A percentile compares a stretch with the other conserved stretches of the same genome.
These are phyloP conservation scores for Ochotona princeps DNA, from an alignment of 2,113 vertebrate genomes.

Conservation along the genomic window DNA sequence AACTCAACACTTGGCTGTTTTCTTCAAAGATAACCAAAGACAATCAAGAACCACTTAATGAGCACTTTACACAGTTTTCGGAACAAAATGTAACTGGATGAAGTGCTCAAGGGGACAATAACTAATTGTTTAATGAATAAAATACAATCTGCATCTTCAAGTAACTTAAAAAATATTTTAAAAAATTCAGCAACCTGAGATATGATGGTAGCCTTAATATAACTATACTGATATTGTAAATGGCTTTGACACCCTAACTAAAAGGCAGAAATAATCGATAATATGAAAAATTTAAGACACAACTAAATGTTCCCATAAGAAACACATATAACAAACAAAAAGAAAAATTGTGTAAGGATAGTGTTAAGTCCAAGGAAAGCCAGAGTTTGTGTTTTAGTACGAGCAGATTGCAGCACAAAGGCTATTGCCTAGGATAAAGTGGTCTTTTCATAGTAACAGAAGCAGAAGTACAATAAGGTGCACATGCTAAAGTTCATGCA, in stretches of 20 bases:
- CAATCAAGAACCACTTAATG: not conserved
- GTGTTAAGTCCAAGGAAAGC: not conserved
- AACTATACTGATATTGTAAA: not conserved
- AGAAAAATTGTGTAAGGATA: not conserved
- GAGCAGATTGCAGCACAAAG: not conserved
- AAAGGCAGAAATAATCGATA: not conserved
- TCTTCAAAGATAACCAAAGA: not conserved
- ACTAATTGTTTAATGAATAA: not conserved
- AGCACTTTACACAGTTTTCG: not conserved
- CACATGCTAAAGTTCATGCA: not conserved
- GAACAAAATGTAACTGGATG: not conserved
- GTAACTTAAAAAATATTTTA: not conserved
- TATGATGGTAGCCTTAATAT: not conserved
- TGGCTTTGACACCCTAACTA: not conserved
- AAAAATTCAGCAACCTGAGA: not conserved
- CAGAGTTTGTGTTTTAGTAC: not conserved
- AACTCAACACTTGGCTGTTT: not conserved
- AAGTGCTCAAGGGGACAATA: not conserved
- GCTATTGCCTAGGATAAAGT: not conserved
- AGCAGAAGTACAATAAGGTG: not conserved
- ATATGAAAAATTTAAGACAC: not conserved
- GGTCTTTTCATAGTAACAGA: not conserved
- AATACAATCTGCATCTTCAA: not conserved
- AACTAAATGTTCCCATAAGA: not conserved
- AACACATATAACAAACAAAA: not conserved